Conservation (phyloP, 2,888 invertebrate genomes). For the Crioceris asparagi region DNA sequence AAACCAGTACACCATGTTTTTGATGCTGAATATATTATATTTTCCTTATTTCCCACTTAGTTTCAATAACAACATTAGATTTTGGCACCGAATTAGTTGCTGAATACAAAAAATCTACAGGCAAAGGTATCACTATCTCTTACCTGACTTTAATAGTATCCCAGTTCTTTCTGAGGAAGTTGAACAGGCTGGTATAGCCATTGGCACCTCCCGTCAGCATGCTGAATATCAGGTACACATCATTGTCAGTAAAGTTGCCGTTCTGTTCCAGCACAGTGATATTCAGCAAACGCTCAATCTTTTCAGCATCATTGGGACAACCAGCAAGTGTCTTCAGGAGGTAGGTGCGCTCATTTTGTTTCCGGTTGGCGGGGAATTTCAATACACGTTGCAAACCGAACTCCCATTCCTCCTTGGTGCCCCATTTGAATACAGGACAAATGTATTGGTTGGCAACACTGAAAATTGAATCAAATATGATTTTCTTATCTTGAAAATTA, state of each 20-base stretch:
- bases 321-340: slow-evolving; percentile 68
- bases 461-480: too few relatives aligned
- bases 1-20: too few relatives aligned
- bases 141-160: slow-evolving; percentile 54
- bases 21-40: too few relatives aligned
- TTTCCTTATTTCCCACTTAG: too few relatives aligned
- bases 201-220: slow-evolving; percentile 61
- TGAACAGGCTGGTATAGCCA: slow-evolving; percentile 61
- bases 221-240: slow-evolving; percentile 62
- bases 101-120: too few relatives aligned
- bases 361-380: slow-evolving; percentile 59
- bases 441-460: slow-evolving; percentile 67
- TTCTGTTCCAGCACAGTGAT: slow-evolving; percentile 59
- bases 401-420: slow-evolving; percentile 69
- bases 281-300: slow-evolving; percentile 56
- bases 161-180: slow-evolving; percentile 64
- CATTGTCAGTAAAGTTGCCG: slow-evolving; percentile 65
- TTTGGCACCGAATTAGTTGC: too few relatives aligned
- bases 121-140: too few relatives aligned
- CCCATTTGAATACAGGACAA: slow-evolving; percentile 76
- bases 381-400: slow-evolving; percentile 68
- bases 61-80: too few relatives aligned
- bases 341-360: slow-evolving; percentile 65
- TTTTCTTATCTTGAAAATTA: too few relatives aligned
- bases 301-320: slow-evolving; percentile 60